These are phyloP conservation scores for Stichodactyla helianthus DNA, from an alignment of 64 coral and sea anemone species.

Conservation along the genomic window DNA sequence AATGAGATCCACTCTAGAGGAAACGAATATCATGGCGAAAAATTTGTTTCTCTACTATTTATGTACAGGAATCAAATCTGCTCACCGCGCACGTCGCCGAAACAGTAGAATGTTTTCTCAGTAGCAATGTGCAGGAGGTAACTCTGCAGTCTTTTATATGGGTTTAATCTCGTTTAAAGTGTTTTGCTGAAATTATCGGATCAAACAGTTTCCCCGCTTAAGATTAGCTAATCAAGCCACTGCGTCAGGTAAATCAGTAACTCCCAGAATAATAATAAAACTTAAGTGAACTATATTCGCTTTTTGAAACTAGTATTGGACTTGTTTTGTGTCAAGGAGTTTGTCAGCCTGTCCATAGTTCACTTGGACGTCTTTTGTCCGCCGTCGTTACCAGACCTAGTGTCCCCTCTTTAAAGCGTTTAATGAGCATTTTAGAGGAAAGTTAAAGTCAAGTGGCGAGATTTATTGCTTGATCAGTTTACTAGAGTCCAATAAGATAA, in stretches of 20 bases:
- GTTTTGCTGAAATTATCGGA: conserved; percentile 15
- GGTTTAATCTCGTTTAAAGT: neutral
- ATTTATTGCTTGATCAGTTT: conserved; percentile 1
- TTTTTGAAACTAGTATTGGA: neutral
- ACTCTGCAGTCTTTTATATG: neutral
- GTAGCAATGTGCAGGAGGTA: neutral
- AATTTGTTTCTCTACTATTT: too few species aligned
- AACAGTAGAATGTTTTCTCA: neutral
- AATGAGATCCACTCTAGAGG: too few species aligned
- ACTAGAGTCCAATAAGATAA: neutral
- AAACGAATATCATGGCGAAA: too few species aligned
- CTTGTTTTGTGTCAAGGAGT: neutral
- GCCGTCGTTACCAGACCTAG: neutral
- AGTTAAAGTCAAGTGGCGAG: neutral
- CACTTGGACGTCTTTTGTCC: too few species aligned
- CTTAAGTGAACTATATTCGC: neutral
- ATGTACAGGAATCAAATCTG: too few species aligned
- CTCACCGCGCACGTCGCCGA: neutral
- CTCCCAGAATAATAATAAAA: neutral
- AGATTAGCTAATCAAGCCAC: neutral
- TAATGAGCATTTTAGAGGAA: neutral
- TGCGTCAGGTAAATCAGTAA: neutral
- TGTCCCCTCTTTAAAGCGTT: neutral
- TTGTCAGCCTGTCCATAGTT: too few species aligned
- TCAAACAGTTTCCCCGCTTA: conserved; percentile 2